Conservation (phyloP, 2,113 vertebrate species). For the Lathamus discolor region DNA sequence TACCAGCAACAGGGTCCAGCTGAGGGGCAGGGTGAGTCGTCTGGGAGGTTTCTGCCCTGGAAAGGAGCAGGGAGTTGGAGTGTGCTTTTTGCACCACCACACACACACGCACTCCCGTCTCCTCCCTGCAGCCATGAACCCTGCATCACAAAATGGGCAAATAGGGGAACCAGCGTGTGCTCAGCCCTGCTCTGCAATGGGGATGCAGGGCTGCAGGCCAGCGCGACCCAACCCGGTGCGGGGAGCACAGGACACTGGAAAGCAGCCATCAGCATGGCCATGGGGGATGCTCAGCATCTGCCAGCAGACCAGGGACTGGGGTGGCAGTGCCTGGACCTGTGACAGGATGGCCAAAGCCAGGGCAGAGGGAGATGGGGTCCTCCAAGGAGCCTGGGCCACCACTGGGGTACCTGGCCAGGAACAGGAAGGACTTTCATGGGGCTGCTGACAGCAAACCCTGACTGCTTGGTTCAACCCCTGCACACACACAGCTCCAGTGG, state of each 20-base stretch:
- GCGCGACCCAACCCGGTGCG: rapidly evolving
- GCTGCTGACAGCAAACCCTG: neutral
- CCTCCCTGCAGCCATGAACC: neutral
- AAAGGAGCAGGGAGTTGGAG: neutral
- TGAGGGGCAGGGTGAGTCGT: rapidly evolving
- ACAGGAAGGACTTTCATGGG: neutral
- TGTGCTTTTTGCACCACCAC: neutral
- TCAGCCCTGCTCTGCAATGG: neutral
- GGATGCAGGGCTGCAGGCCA: neutral
- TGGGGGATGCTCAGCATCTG: neutral
- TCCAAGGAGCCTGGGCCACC: neutral
- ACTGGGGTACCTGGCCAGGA: neutral
- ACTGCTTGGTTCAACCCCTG: neutral
- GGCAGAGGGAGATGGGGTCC: neutral
- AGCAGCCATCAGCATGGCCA: neutral
- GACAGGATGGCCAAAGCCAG: rapidly evolving
- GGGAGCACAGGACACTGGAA: neutral
- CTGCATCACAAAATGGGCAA: neutral
- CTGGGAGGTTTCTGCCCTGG: neutral
- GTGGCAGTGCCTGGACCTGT: neutral
- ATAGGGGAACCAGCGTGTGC: rapidly evolving
- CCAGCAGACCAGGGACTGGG: neutral
- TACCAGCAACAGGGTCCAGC: neutral
- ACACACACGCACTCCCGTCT: neutral
- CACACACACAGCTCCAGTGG: too few relatives aligned